Evolutionary conservation across 2,797 vertebrate genomes (phyloP).

Genomic region (Phoxinus dragarum): DNA sequence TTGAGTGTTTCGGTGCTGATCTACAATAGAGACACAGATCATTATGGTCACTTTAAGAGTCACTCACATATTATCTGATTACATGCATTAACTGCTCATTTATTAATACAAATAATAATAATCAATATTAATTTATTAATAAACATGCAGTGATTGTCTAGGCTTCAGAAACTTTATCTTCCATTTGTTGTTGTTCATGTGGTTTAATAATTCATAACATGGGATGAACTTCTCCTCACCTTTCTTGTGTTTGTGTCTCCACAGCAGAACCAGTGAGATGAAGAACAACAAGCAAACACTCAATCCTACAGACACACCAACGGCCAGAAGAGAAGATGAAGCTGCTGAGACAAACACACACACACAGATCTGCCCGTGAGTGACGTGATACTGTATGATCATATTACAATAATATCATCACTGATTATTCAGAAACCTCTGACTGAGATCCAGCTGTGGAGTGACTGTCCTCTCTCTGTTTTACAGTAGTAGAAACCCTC

Average conservation of each 20-base stretch:
- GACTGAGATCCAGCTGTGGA: slow-evolving; percentile 33
- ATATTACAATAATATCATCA: not conserved
- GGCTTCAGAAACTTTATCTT: not conserved
- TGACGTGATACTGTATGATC: not conserved
- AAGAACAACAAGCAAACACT: slow-evolving; percentile 4
- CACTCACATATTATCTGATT: not conserved
- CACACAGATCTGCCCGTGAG: not conserved
- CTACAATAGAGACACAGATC: not conserved
- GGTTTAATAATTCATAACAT: not conserved
- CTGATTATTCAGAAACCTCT: not conserved
- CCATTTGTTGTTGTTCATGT: not conserved
- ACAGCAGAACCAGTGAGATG: slow-evolving; percentile 9
- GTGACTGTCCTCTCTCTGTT: slow-evolving; percentile 12
- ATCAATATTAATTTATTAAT: too few relatives aligned
- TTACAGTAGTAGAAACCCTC: slow-evolving; percentile 37
- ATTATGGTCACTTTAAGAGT: not conserved
- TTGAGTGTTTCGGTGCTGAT: not conserved
- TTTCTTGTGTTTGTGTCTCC: slow-evolving; percentile 8
- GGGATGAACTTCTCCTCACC: not conserved
- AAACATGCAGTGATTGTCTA: not conserved
- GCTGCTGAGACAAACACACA: not conserved
- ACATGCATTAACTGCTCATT: not conserved
- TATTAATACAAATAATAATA: too few relatives aligned
- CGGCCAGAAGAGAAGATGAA: not conserved
- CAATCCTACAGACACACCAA: not conserved